Evolutionary conservation across 2,113 vertebrate species (phyloP).

Genomic region (Callionymus lyra): DNA sequence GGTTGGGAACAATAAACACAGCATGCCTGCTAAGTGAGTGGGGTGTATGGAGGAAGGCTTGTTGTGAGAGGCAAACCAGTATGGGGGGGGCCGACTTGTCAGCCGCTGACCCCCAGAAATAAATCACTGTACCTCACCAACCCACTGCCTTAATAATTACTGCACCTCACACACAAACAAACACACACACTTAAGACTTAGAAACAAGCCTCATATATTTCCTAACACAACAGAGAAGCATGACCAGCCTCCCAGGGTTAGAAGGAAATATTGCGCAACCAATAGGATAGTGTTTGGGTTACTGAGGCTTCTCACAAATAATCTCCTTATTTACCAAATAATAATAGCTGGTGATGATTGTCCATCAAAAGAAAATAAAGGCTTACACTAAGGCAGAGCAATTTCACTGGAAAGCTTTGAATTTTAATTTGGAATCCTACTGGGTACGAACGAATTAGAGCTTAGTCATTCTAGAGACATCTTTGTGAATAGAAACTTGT

Average conservation of each 20-base stretch:
- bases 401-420: too few species aligned
- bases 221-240: conserved; percentile 7
- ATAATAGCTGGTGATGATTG: too few species aligned
- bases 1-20: conserved; percentile 44
- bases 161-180: conserved; percentile 22
- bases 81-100: conserved; percentile 51
- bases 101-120: conserved; percentile 58
- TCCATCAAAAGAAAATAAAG: too few species aligned
- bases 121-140: conserved; percentile 57
- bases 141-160: conserved; percentile 49
- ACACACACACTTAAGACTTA: conserved; percentile 4
- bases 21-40: conserved; percentile 55
- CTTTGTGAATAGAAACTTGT: too few species aligned
- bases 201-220: conserved; percentile 5
- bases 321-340: too few species aligned
- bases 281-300: conserved; percentile 10
- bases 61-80: conserved; percentile 40
- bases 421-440: too few species aligned
- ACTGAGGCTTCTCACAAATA: conserved; percentile 8
- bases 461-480: too few species aligned
- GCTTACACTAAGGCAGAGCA: too few species aligned
- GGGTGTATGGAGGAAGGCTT: conserved; percentile 52
- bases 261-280: neutral
- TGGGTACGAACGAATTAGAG: too few species aligned
- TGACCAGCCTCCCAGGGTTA: too few species aligned